phyloP scores from a whole-genome alignment of 2,888 invertebrate genomes.

The Melieria omissa region DNA sequence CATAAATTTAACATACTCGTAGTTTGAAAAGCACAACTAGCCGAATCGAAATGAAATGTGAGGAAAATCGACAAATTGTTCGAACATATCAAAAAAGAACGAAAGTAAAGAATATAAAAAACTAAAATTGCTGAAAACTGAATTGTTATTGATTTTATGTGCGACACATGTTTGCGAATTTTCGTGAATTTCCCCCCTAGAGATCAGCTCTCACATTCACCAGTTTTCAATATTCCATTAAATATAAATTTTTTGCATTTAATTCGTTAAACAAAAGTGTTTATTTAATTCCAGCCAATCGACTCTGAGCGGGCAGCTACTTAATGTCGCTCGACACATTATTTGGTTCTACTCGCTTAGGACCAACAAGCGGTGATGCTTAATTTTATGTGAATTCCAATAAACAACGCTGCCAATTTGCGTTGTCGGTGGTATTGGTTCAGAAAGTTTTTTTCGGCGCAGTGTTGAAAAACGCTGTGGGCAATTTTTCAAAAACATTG shows the following conservation, averaged over 20 bases:
- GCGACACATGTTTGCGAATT: background rate
- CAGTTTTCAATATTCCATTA: background rate
- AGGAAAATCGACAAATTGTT: background rate
- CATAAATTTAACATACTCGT: too few species aligned
- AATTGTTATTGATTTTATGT: background rate
- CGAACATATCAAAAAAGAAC: background rate
- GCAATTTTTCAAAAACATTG: too few species aligned
- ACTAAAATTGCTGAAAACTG: background rate
- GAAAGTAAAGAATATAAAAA: background rate
- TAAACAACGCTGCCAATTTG: background rate
- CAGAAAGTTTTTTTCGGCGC: too few species aligned
- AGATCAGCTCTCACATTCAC: too few species aligned
- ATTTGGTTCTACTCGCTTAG: background rate
- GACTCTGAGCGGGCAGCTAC: too few species aligned
- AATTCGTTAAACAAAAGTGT: background rate
- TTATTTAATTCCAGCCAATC: background rate
- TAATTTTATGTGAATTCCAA: conserved; percentile 17
- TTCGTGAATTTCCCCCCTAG: background rate
- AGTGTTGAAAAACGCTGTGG: too few species aligned
- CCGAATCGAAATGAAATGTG: too few species aligned
- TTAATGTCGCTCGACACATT: too few species aligned
- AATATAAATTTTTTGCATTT: background rate
- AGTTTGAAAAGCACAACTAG: too few species aligned
- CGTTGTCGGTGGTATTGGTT: too few species aligned
- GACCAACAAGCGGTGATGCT: background rate